Conservation (phyloP, 2,113 vertebrate species). For the Malurus alboscapulatus region DNA sequence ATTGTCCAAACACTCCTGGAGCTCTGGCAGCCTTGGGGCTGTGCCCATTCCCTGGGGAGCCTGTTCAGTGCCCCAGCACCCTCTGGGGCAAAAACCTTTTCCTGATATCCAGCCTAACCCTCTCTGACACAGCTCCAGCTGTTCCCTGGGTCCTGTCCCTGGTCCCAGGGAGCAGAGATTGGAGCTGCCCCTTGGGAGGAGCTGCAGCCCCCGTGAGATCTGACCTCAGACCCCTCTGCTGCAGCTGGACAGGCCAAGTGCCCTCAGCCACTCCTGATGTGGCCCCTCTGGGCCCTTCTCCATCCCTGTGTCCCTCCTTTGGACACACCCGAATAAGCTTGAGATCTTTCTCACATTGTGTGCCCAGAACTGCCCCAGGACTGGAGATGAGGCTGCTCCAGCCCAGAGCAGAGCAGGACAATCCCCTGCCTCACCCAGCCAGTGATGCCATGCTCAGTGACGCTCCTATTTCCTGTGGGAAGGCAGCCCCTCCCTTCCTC, state of each 20-base stretch:
- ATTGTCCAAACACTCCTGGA: rapidly evolving
- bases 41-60: background rate
- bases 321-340: background rate
- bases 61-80: rapidly evolving
- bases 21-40: background rate
- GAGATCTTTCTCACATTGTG: background rate
- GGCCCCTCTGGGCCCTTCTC: background rate
- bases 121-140: background rate
- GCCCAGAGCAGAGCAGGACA: background rate
- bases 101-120: background rate
- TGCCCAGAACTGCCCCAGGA: background rate
- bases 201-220: background rate
- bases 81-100: background rate
- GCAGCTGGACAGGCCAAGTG: background rate
- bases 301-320: background rate
- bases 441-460: background rate
- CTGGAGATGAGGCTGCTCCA: background rate
- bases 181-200: background rate
- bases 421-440: background rate
- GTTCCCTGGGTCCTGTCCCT: rapidly evolving
- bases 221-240: background rate
- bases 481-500: background rate
- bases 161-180: background rate
- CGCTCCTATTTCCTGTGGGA: rapidly evolving
- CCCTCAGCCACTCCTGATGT: background rate